Evolutionary conservation across 2,888 invertebrate genomes (phyloP).

Genomic region (Neuroscelio doddi): DNA sequence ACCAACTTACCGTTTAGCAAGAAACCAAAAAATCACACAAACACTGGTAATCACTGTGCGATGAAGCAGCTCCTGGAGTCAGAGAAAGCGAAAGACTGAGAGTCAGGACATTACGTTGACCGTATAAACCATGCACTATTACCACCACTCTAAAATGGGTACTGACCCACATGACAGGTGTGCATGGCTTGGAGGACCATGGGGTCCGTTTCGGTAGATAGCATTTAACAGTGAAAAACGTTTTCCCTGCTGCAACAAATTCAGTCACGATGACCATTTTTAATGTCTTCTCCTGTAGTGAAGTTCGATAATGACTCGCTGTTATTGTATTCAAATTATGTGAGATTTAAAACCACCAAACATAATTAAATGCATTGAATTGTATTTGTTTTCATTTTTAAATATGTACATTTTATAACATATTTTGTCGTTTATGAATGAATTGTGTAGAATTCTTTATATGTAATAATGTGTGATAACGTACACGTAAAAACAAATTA

Average conservation of each 20-base stretch:
- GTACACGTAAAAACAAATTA: too few species aligned
- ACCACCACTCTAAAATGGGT: constrained; percentile 55
- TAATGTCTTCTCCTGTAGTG: too few species aligned
- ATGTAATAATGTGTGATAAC: too few species aligned
- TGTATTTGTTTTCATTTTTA: too few species aligned
- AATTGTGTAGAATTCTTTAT: too few species aligned
- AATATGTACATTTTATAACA: too few species aligned
- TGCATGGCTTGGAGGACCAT: constrained; percentile 34
- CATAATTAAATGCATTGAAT: too few species aligned
- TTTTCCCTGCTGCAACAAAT: constrained; percentile 26
- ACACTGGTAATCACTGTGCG: constrained; percentile 41
- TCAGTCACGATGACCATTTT: constrained; percentile 6
- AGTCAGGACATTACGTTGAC: constrained; percentile 59
- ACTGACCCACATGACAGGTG: constrained; percentile 44
- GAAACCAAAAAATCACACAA: constrained; percentile 37
- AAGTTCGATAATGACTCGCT: too few species aligned
- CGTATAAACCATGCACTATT: constrained; percentile 66
- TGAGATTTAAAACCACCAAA: too few species aligned
- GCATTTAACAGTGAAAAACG: constrained; percentile 5
- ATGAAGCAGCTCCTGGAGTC: constrained; percentile 57
- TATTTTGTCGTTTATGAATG: too few species aligned
- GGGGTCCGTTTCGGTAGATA: constrained; percentile 19
- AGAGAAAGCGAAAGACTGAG: constrained; percentile 71
- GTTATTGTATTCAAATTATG: too few species aligned
- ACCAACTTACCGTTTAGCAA: constrained; percentile 28